Base-by-base conservation (phyloP, 2,888 invertebrate species). In the Argyra leucocephala region DNA sequence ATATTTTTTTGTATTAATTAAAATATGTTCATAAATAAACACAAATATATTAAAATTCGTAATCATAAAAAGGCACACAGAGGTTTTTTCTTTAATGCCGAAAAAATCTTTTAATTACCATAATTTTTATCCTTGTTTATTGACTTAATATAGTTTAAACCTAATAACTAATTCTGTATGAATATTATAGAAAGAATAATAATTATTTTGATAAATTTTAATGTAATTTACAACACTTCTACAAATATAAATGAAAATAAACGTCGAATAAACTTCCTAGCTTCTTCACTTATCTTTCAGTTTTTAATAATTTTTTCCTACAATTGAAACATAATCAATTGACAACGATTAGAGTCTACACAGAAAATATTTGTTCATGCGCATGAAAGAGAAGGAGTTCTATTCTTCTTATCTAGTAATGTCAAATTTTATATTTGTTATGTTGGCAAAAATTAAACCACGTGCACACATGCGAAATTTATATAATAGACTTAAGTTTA, bases 261-360 rank as follows among this genome's bases (percentile, higher is more conserved):
- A 48, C 12, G 18, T 12, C 18, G 48, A 15, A 48, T 48, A 48
- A 48, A 48, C 2, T 18, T 37, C 18, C 18, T 48, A 18, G 7
- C 31, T 6, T 48, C n/a, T 18, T 18, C 48, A 48, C 48, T 48
- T 48, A 48, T 48, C 48, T 48, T 37, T 26, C 9, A n/a, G 5
- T 26, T 31, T 31, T 48, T 48, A 18, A 48, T 48, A 48, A 18
- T 48, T 48, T 48, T 31, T 31, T 31, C 31, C 31, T 31, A 18
- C 18, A 9, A 18, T 48, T 48, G 48, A 48, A 48, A 48, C 48
- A 48, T 48, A 48, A 48, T 48, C 48, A 48, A 48, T 48, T 48
- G 48, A 48, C 48, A 48, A 48, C 48, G 48, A 48, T 48, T 48
- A 48, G 48, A 48, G n/a, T n/a, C n/a, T n/a, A n/a, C n/a, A n/a